Evolutionary conservation across 2,113 vertebrate genomes (phyloP).

Genomic region (Dicaeum eximium): DNA sequence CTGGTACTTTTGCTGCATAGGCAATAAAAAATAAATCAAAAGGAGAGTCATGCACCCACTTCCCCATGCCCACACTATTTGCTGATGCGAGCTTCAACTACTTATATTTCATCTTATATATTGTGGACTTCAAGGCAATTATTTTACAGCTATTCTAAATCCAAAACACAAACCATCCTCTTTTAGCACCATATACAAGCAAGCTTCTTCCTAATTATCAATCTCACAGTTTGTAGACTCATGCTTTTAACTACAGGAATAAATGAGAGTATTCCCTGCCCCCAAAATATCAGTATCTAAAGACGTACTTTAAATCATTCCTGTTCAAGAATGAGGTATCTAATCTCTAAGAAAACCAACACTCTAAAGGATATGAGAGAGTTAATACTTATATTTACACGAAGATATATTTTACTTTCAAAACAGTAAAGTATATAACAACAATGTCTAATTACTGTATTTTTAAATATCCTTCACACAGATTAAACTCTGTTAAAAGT

Average conservation of each 20-base stretch:
- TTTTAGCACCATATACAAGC: not conserved
- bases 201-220: not conserved
- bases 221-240: not conserved
- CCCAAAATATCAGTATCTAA: not conserved
- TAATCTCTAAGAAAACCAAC: not conserved
- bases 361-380: not conserved
- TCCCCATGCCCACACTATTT: not conserved
- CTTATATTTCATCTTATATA: not conserved
- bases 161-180: not conserved
- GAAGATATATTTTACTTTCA: not conserved
- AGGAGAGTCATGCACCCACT: not conserved
- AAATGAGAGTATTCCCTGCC: not conserved
- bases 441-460: not conserved
- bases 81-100: not conserved
- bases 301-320: not conserved
- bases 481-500: slow-evolving; percentile 31
- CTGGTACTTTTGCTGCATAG: not conserved
- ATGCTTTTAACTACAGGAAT: not conserved
- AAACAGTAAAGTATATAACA: not conserved
- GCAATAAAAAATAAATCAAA: not conserved
- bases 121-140: slow-evolving; percentile 30
- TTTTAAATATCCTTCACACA: slow-evolving; percentile 10
- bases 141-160: slow-evolving; percentile 42
- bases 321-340: not conserved
- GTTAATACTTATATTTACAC: slow-evolving; percentile 10